phyloP scores from a whole-genome alignment of 2,113 vertebrate genomes.

The Eurystomus gularis region DNA sequence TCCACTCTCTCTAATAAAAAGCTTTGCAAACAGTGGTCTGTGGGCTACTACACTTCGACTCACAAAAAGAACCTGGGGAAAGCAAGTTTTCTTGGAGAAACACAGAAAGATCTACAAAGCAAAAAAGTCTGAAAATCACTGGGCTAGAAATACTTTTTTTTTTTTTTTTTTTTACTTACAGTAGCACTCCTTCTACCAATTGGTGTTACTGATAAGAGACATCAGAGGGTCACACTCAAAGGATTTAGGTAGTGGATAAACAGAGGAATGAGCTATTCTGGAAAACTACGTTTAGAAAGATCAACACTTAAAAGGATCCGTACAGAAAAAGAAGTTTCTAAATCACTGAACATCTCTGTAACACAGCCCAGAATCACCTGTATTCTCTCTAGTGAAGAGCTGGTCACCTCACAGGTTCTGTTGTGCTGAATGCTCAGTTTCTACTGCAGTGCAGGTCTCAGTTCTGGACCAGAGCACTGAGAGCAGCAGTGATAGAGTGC shows the following conservation, averaged over 20 bases:
- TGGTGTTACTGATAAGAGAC: neutral
- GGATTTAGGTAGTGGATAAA: neutral
- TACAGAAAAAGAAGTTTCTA: neutral
- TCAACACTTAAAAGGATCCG: neutral
- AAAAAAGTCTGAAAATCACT: neutral
- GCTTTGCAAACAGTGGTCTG: neutral
- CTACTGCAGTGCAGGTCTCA: constrained; percentile 51
- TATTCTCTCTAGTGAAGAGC: neutral
- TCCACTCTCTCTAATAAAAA: neutral
- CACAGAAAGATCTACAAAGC: neutral
- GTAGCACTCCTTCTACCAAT: neutral
- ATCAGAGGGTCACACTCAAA: neutral
- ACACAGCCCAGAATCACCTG: neutral
- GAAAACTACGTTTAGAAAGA: neutral
- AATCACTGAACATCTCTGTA: neutral
- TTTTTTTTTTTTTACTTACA: neutral
- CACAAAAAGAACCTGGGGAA: neutral
- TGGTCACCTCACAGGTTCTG: neutral
- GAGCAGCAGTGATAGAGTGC: neutral
- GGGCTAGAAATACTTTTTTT: neutral
- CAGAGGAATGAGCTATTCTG: neutral
- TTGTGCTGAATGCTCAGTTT: neutral
- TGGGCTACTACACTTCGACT: neutral
- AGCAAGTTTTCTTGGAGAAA: neutral
- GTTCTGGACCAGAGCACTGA: neutral